phyloP scores from a whole-genome alignment of 2,888 invertebrate species.

The Desoria tigrina region DNA sequence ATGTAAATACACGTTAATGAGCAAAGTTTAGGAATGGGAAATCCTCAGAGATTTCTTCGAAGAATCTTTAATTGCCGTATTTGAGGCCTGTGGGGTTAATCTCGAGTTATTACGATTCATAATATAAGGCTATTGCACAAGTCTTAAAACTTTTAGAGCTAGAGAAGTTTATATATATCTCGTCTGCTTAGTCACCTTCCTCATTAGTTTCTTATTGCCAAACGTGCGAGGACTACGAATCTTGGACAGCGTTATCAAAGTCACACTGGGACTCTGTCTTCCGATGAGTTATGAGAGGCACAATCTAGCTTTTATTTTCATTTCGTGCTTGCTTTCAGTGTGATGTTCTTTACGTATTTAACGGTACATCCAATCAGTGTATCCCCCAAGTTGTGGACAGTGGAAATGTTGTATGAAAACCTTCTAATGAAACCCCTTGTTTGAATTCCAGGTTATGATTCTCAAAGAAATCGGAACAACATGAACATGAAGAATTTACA shows the following conservation, averaged over 20 bases:
- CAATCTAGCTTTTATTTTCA: too few relatives aligned
- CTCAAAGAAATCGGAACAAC: constrained; percentile 48
- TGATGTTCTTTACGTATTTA: too few relatives aligned
- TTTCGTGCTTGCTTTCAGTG: too few relatives aligned
- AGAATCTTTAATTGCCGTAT: constrained; percentile 10
- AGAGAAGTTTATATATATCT: not conserved
- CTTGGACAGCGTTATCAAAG: too few relatives aligned
- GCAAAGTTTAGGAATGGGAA: constrained; percentile 7
- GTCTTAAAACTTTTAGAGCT: too few relatives aligned
- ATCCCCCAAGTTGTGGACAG: too few relatives aligned
- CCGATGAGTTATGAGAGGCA: too few relatives aligned
- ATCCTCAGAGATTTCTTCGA: not conserved
- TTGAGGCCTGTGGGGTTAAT: not conserved
- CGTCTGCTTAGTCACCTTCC: not conserved
- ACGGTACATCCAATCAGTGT: too few relatives aligned
- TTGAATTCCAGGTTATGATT: constrained; percentile 19
- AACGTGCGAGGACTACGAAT: not conserved
- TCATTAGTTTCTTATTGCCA: constrained; percentile 3
- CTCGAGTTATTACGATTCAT: not conserved
- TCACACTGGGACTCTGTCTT: too few relatives aligned
- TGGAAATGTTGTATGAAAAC: too few relatives aligned
- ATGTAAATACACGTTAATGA: constrained; percentile 12
- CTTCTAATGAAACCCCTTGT: too few relatives aligned
- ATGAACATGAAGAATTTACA: constrained; percentile 47
- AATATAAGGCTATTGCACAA: too few relatives aligned